Conservation (phyloP, 2,113 vertebrate species). For the Sterna hirundo region DNA sequence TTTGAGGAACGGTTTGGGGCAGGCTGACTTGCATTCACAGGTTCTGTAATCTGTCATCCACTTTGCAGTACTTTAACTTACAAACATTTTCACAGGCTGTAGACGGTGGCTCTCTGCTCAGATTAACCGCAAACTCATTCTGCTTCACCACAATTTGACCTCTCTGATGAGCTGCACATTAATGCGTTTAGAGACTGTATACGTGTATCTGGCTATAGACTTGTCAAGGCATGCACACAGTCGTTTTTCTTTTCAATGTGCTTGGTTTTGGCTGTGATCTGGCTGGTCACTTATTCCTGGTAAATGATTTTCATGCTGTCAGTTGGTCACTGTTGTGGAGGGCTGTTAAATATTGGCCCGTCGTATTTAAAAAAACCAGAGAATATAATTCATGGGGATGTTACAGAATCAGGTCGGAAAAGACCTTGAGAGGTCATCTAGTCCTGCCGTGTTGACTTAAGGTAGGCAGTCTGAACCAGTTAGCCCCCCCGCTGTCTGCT, state of each 20-base stretch:
- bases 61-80: background rate
- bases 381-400: background rate
- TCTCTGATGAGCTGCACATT: background rate
- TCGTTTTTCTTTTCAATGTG: background rate
- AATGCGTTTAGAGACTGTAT: background rate
- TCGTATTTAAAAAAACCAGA: background rate
- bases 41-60: constrained; percentile 45
- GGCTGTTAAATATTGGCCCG: background rate
- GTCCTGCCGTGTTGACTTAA: background rate
- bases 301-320: background rate
- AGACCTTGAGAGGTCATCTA: background rate
- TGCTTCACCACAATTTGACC: constrained; percentile 20
- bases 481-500: background rate
- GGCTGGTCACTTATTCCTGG: background rate
- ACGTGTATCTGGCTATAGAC: background rate
- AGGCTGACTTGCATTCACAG: background rate
- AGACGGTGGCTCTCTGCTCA: background rate
- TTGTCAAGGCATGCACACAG: background rate
- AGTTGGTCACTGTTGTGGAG: background rate
- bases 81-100: constrained; percentile 2
- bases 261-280: background rate
- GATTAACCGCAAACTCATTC: constrained; percentile 33
- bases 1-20: constrained; percentile 40
- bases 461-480: background rate
- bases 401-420: background rate